phyloP scores from a whole-genome alignment of 2,113 vertebrate species.

The Rhinolophus sinicus region DNA sequence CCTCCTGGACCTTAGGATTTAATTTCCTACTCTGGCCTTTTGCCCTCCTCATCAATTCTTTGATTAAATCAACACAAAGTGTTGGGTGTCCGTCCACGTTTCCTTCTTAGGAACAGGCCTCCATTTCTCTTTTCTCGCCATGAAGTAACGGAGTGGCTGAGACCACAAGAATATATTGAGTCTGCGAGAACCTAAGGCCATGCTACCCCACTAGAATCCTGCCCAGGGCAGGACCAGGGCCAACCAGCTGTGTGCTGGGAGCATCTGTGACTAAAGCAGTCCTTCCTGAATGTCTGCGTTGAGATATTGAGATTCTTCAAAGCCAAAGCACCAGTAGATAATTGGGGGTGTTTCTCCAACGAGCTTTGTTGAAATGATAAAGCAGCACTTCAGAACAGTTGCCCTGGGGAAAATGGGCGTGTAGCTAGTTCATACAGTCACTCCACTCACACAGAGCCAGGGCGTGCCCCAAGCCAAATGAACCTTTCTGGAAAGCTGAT shows the following conservation, averaged over 20 bases:
- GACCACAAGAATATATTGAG: neutral
- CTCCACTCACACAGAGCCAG: neutral
- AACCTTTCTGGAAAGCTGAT: neutral
- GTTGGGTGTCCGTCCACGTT: neutral
- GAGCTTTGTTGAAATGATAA: slow-evolving; percentile 19
- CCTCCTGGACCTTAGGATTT: neutral
- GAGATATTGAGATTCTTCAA: slow-evolving; percentile 18
- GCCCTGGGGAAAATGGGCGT: neutral
- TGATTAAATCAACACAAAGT: too few relatives aligned
- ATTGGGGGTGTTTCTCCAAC: slow-evolving; percentile 44
- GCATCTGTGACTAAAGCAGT: neutral
- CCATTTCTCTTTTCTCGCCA: neutral
- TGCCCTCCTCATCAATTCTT: neutral
- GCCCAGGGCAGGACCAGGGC: neutral
- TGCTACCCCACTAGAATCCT: neutral
- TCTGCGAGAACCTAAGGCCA: neutral
- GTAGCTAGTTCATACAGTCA: neutral
- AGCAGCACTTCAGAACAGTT: neutral
- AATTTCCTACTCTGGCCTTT: neutral
- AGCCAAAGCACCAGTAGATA: neutral
- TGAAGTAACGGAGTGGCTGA: neutral
- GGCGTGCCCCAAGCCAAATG: neutral
- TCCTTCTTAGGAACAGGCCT: neutral
- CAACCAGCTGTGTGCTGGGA: neutral
- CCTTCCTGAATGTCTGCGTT: slow-evolving; percentile 43